Conservation (phyloP, 2,113 vertebrate species). For the Psammodynastes pulverulentus region DNA sequence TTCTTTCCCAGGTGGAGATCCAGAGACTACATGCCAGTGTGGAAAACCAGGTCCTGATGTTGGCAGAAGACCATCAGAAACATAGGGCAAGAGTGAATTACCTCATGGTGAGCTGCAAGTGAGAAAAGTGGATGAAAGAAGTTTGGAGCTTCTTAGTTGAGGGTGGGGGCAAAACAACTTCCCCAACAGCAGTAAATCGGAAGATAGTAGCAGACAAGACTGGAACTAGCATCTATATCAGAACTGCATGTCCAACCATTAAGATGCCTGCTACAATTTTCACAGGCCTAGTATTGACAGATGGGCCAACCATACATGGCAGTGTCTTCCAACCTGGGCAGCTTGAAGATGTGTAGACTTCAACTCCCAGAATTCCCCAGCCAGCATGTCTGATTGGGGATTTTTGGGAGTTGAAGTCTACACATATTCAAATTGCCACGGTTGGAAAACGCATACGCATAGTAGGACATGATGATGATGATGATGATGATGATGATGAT, state of each 20-base stretch:
- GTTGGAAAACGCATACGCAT: neutral
- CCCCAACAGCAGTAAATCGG: neutral
- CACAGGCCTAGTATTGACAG: neutral
- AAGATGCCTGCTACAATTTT: neutral
- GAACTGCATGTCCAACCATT: neutral
- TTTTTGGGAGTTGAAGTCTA: neutral
- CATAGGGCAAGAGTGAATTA: slow-evolving; percentile 40
- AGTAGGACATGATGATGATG: neutral
- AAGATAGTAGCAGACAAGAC: neutral
- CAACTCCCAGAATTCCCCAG: neutral
- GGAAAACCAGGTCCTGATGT: slow-evolving; percentile 54
- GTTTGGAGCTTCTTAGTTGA: neutral
- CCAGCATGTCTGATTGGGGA: neutral
- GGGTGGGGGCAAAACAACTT: neutral
- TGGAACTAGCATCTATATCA: neutral
- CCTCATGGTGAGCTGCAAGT: slow-evolving; percentile 39
- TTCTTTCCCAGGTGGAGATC: slow-evolving; percentile 37
- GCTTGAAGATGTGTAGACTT: neutral
- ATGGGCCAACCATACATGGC: neutral
- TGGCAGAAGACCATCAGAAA: slow-evolving; percentile 40
- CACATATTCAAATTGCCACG: neutral
- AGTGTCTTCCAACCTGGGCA: neutral
- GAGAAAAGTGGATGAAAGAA: neutral
- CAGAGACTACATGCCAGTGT: slow-evolving; percentile 47
- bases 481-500: neutral